Base-by-base conservation (phyloP, 1,140 invertebrate genomes). In the Adelges cooleyi region DNA sequence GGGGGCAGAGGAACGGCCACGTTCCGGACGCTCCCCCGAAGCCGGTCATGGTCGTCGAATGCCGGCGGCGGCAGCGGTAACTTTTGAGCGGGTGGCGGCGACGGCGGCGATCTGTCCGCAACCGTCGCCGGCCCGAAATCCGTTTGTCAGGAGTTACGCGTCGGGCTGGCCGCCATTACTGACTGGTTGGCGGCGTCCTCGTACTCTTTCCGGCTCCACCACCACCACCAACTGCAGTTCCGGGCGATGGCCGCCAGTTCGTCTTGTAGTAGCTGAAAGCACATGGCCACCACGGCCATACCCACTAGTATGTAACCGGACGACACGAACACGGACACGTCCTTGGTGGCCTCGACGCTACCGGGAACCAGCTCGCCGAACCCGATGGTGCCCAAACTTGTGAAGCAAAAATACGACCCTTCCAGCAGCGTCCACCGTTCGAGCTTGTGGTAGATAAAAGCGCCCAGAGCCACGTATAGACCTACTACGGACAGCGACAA, bases 221-320 rank as follows among this genome's bases (percentile, higher is more conserved):
- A 29, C 49, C 50, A 65, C 46, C 46, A 51, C 49, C 46, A 51
- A 18, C 46, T 27, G 13, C 46, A 42, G 20, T 65, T 67, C 0
- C 56, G 54, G 10, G 56, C 29, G 17, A 67, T 49, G 6, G 44
- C 36, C 5, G 51, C 44, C 9, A 68, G 84, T 75, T 96, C 90
- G 71, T 95, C 92, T 76, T 97, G 92, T 67, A 96, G 90, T 48
- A 98, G 78, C 74, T 92, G 94, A 77, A 95, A 96, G 75, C 92
- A 95, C 89, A 96, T 97, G 17, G 93, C 93, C 66, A 97, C 86
- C 56, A 98, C 80, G 5, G 93, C 90, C 82, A 98, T 90, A 17
- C 95, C 95, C 44, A 95, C 83, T 25, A 97, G 78, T 49, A 98
- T 89, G 74, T 97, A 98, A 23, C 91, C 78, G 18, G 89, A 86